These are phyloP conservation scores for Cenopis cana DNA, from an alignment of 2,888 invertebrate species.

Conservation along the genomic window DNA sequence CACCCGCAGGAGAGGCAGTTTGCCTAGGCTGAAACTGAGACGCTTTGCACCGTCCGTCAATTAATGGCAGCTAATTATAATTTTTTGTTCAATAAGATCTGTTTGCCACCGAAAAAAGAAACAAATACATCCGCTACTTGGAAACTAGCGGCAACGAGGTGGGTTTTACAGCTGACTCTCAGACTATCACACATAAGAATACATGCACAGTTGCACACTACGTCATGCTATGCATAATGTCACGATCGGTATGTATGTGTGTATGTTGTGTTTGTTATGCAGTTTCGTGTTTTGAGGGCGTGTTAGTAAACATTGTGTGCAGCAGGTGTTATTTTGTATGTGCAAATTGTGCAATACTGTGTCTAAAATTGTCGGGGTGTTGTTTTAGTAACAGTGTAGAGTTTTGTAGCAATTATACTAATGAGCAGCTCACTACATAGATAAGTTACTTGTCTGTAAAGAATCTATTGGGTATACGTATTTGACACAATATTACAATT, in stretches of 20 bases:
- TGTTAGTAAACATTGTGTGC: constrained; percentile 17
- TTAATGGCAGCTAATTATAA: too few species aligned
- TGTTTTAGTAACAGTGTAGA: too few species aligned
- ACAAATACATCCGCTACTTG: not conserved
- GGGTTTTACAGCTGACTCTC: not conserved
- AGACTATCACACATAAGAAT: not conserved
- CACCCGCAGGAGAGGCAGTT: too few species aligned
- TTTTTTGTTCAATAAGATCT: too few species aligned
- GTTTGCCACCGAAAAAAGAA: too few species aligned
- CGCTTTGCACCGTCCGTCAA: too few species aligned
- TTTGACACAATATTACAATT: too few species aligned
- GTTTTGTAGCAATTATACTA: not conserved
- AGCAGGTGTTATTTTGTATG: not conserved
- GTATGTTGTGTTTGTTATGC: constrained; percentile 3
- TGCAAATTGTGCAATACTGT: constrained; percentile 24
- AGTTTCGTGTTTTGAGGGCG: constrained; percentile 5
- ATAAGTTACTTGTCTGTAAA: too few species aligned
- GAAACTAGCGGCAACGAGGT: not conserved
- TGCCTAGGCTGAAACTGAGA: too few species aligned
- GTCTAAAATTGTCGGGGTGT: constrained; percentile 2
- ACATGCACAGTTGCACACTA: constrained; percentile 2
- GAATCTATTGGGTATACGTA: too few species aligned
- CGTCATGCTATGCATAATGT: constrained; percentile 8
- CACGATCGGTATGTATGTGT: constrained; percentile 7
- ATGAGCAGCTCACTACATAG: too few species aligned